A percentile compares a stretch with the other conserved stretches of the same genome.
These are phyloP conservation scores for Lasius platythorax DNA, from an alignment of 2,888 invertebrate genomes.

Conservation along the genomic window DNA sequence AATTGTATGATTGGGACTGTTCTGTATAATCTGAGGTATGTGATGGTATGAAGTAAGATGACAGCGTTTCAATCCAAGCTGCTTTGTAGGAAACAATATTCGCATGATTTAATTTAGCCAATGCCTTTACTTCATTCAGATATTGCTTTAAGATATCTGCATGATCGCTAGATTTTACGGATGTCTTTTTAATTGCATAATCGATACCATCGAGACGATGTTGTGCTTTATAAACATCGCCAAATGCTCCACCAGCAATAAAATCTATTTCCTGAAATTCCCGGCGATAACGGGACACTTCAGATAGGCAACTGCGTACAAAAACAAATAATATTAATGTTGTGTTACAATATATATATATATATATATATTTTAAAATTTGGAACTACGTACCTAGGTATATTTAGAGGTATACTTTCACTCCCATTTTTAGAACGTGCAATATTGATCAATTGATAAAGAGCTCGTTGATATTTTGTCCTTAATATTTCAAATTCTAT, in stretches of 20 bases:
- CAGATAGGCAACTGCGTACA: slow-evolving; percentile 73
- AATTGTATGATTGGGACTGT: slow-evolving; percentile 29
- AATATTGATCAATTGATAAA: slow-evolving; percentile 89
- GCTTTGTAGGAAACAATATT: slow-evolving; percentile 94
- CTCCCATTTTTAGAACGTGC: slow-evolving; percentile 86
- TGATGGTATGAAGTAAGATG: no score
- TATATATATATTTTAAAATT: neutral
- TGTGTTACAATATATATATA: neutral
- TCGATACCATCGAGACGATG: slow-evolving; percentile 92
- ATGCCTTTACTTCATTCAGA: slow-evolving; percentile 92
- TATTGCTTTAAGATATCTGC: slow-evolving; percentile 89
- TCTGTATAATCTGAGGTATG: neutral
- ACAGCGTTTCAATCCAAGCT: slow-evolving; percentile 91
- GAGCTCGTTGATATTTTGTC: slow-evolving; percentile 89
- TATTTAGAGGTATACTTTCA: slow-evolving; percentile 69
- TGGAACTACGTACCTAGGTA: slow-evolving; percentile 74
- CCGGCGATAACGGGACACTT: slow-evolving; percentile 90
- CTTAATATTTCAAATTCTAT: slow-evolving; percentile 91
- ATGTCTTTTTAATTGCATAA: slow-evolving; percentile 93
- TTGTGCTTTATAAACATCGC: slow-evolving; percentile 91
- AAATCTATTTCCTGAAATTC: slow-evolving; percentile 91
- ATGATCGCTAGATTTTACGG: slow-evolving; percentile 88
- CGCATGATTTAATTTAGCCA: slow-evolving; percentile 92
- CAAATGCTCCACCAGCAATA: slow-evolving; percentile 92
- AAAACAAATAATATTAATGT: slow-evolving; percentile 51